Base-by-base conservation (phyloP, 2,113 vertebrate genomes). In the zebrafish (Danio rerio) region DNA sequence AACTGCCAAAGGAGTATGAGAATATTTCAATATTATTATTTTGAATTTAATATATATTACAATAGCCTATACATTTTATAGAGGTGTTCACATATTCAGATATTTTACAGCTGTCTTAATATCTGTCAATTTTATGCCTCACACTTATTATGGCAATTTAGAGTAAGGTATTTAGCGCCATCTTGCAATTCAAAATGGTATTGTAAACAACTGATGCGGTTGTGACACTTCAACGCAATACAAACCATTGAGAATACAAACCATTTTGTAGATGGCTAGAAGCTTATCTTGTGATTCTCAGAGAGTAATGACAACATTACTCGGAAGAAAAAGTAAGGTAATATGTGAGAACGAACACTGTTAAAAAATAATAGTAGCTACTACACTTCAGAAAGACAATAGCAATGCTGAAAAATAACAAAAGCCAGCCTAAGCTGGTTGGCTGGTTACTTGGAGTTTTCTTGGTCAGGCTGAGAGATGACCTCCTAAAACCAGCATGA, bases 171-270 rank as follows among this genome's bases (percentile, higher is more conserved):
- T 18, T n/a, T 69, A 43, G 66, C 43, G 43, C 66, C 66, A 69
- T 69, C 66, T 69, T 69, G 66, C 66, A 49, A n/a, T n/a, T n/a
- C n/a, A n/a, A 49, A 69, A 20, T 12, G 43, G 65, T 68, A 68
- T 3, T 47, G 65, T 47, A 68, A 66, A 49, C 18, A n/a, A n/a
- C n/a, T n/a, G n/a, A n/a, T 47, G 16, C 9, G 1, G 15, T 66
- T 18, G 63, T 45, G 63, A 8, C 8, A 47, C 9, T 68, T 47
- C 13, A 66, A 43, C 12, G 65, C 47, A 12, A 12, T n/a, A n/a
- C n/a, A n/a, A n/a, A n/a, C n/a, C n/a, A 68, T n/a, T 9, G 9
- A 18, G 65, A 68, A 68, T 66, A n/a, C 45, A 68, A 45, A 68
- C 5, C 16, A n/a, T 18, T 47, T 66, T 15, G 9, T 66, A 43